phyloP scores from a whole-genome alignment of 2,888 invertebrate genomes.

The Ornithoptera alexandrae region DNA sequence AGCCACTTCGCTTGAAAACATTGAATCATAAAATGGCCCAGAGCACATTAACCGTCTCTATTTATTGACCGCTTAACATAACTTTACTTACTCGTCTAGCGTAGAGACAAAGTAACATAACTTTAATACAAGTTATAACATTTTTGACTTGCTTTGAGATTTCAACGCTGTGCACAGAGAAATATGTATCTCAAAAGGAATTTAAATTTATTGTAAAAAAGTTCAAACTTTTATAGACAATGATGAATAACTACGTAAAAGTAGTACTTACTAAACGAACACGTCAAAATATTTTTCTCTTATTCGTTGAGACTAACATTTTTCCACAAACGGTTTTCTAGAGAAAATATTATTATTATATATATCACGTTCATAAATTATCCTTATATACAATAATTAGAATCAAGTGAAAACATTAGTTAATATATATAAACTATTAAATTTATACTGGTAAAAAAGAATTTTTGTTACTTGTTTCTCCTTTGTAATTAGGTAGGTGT shows the following conservation, averaged over 20 bases:
- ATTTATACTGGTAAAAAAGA: no score
- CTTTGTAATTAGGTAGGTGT: background rate
- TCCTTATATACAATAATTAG: no score
- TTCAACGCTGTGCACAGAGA: background rate
- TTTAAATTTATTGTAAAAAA: background rate
- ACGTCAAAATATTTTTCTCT: background rate
- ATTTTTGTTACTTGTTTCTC: background rate
- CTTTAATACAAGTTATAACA: background rate
- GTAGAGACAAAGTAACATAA: background rate
- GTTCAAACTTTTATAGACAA: background rate
- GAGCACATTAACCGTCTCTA: conserved; percentile 13
- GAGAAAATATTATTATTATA: background rate
- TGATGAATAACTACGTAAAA: background rate
- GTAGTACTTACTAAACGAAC: background rate
- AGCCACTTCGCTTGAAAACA: conserved; percentile 2
- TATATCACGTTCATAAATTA: no score
- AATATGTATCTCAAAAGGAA: background rate
- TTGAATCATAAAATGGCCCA: conserved; percentile 22
- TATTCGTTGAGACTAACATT: background rate
- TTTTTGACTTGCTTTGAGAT: background rate
- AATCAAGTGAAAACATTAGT: no score
- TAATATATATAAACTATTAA: no score
- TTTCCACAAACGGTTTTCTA: background rate
- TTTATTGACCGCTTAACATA: conserved; percentile 25
- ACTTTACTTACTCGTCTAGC: conserved; percentile 2